Evolutionary conservation across 1,140 invertebrate species (phyloP).

Genomic region (Plutomurus gul): DNA sequence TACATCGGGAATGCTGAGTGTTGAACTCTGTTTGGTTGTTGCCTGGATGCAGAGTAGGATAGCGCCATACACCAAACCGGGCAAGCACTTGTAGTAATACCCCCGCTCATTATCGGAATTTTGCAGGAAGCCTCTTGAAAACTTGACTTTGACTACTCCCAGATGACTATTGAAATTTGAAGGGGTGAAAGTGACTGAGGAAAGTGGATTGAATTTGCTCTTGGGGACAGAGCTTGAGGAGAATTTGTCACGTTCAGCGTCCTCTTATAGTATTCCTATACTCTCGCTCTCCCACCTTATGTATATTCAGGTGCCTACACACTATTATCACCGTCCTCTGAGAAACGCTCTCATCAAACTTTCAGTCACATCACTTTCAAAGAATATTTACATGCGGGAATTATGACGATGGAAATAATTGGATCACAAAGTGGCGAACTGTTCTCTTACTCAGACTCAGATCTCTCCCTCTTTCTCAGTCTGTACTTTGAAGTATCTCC

Average conservation of each 20-base stretch:
- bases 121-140: neutral
- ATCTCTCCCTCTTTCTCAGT: no score
- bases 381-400: neutral
- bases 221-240: neutral
- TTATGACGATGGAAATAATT: conserved; percentile 20
- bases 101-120: conserved; percentile 7
- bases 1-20: no score
- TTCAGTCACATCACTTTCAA: conserved; percentile 9
- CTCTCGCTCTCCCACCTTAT: neutral
- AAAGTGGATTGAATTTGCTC: conserved; percentile 23
- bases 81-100: neutral
- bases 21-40: no score
- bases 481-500: no score
- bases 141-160: neutral
- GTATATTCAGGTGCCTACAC: neutral
- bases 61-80: no score
- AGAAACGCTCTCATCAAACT: neutral
- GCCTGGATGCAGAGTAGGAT: neutral
- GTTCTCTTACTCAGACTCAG: neutral
- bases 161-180: conserved; percentile 22
- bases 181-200: conserved; percentile 17
- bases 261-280: neutral
- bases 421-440: conserved; percentile 11
- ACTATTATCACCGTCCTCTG: neutral
- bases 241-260: neutral